A percentile compares a stretch with the other conserved stretches of the same genome.
Evolutionary conservation across 2,113 vertebrate species (phyloP).

Genomic region (Oriolus oriolus): DNA sequence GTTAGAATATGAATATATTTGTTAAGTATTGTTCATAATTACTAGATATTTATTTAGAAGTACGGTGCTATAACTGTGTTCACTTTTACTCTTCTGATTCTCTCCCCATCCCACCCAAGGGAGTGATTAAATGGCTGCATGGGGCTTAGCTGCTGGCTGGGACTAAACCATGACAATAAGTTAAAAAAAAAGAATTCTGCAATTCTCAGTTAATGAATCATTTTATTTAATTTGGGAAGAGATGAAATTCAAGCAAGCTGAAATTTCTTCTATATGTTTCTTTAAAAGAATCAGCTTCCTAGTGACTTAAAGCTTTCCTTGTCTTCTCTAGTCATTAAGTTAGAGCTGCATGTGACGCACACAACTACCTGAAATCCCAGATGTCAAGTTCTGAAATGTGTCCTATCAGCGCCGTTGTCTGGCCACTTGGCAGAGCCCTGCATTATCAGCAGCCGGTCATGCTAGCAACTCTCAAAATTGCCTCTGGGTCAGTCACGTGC

Average conservation of each 20-base stretch:
- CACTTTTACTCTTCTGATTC: background rate
- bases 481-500: slow-evolving; percentile 55
- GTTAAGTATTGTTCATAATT: background rate
- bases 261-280: background rate
- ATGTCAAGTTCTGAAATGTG: background rate
- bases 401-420: background rate
- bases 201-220: background rate
- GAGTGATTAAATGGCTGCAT: background rate
- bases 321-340: accelerated
- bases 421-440: slow-evolving; percentile 37
- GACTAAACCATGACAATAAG: background rate
- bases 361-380: slow-evolving; percentile 11
- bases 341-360: background rate
- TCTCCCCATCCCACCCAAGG: background rate
- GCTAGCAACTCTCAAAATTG: background rate
- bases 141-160: background rate
- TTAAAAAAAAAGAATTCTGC: background rate
- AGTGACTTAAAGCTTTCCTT: background rate
- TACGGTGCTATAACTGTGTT: background rate
- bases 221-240: background rate
- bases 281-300: background rate
- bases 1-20: background rate
- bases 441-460: slow-evolving; percentile 31
- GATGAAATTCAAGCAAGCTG: background rate
- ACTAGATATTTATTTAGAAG: background rate